These are phyloP conservation scores for Hermaeophaga mercurialis DNA, from an alignment of 2,888 invertebrate species.

Conservation along the genomic window DNA sequence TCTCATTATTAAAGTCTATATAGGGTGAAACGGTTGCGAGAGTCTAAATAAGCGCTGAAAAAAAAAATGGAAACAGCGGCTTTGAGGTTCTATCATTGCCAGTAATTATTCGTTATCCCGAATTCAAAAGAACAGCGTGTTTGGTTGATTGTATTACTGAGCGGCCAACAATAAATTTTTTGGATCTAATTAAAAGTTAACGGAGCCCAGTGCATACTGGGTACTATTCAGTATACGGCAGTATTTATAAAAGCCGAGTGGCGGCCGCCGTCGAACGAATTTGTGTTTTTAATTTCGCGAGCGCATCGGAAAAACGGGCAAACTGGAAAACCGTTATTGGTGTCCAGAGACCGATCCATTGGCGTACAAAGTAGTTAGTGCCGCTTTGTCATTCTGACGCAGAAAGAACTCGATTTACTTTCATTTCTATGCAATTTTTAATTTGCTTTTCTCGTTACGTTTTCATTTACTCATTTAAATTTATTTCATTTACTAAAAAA, in stretches of 20 bases:
- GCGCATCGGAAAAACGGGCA: conserved; percentile 12
- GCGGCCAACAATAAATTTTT: conserved; percentile 33
- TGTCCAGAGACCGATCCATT: conserved; percentile 19
- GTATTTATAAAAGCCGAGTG: conserved; percentile 25
- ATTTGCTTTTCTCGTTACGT: not conserved
- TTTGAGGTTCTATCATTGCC: not conserved
- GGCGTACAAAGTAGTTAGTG: conserved; percentile 10
- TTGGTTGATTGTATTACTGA: conserved; percentile 29
- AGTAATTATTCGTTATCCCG: not conserved
- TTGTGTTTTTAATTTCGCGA: conserved; percentile 33
- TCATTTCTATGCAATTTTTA: not conserved
- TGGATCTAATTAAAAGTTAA: conserved; percentile 38
- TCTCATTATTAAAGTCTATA: too few relatives aligned
- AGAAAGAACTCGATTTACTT: not conserved
- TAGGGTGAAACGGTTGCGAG: too few relatives aligned
- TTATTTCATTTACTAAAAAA: too few relatives aligned
- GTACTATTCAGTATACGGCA: not conserved
- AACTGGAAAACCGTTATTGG: conserved; percentile 22
- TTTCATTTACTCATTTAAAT: too few relatives aligned
- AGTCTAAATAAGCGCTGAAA: too few relatives aligned
- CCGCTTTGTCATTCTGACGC: too few relatives aligned
- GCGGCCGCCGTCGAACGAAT: conserved; percentile 22
- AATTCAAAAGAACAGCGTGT: conserved; percentile 20
- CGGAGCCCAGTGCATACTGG: conserved; percentile 23
- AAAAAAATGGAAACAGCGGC: not conserved